Conservation (phyloP, 2,113 vertebrate genomes). For the Chrysochloris asiatica region DNA sequence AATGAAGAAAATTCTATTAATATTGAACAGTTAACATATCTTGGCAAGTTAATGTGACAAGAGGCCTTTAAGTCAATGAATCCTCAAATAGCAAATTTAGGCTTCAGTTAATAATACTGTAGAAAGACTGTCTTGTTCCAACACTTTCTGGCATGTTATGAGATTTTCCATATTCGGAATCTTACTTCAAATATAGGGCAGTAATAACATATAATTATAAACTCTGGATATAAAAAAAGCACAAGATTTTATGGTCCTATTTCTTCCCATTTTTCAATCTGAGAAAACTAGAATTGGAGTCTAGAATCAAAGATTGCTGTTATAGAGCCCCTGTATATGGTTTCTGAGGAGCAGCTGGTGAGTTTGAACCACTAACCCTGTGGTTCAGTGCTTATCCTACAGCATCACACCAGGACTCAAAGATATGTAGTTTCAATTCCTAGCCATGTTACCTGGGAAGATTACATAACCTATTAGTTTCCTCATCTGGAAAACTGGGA, state of each 20-base stretch:
- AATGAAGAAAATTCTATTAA: not conserved
- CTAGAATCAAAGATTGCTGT: not conserved
- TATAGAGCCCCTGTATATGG: too few relatives aligned
- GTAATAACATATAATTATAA: not conserved
- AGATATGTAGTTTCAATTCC: not conserved
- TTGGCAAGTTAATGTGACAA: conserved; percentile 27
- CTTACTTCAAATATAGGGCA: conserved; percentile 17
- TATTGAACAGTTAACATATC: conserved; percentile 6
- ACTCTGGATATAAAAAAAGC: not conserved
- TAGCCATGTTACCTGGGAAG: not conserved
- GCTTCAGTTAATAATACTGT: not conserved
- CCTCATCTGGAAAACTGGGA: conserved; percentile 29
- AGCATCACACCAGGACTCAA: not conserved
- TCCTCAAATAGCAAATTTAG: not conserved
- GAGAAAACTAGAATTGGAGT: not conserved
- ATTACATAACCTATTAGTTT: not conserved
- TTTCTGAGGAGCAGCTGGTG: too few relatives aligned
- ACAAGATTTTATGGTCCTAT: not conserved
- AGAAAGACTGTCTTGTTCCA: not conserved
- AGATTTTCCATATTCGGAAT: not conserved
- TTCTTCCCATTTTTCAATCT: conserved; percentile 21
- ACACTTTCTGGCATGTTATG: not conserved
- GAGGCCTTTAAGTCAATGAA: conserved; percentile 1
- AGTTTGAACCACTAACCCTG: too few relatives aligned
- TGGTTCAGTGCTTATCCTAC: too few relatives aligned